A percentile compares a stretch with the other conserved stretches of the same genome.
Evolutionary conservation across 2,888 invertebrate genomes (phyloP).

Genomic region (Mesochorus sp.): DNA sequence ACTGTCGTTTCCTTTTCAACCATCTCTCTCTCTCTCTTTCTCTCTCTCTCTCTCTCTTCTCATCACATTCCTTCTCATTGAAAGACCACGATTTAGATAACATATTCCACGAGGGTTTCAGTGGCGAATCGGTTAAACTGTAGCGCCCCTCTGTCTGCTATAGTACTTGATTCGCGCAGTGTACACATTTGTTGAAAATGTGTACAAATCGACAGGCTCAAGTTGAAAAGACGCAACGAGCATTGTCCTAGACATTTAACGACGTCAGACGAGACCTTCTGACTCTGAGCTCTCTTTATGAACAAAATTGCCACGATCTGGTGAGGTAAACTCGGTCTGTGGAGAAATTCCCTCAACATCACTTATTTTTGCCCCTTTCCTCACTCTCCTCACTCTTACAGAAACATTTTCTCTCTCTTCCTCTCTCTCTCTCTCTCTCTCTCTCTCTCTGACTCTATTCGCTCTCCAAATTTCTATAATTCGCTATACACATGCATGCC

Average conservation of each 20-base stretch:
- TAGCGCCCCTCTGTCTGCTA: no score
- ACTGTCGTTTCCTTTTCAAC: conserved; percentile 19
- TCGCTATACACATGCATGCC: background rate
- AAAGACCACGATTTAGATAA: no score
- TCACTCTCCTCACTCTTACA: background rate
- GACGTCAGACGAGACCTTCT: background rate
- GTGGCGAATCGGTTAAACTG: no score
- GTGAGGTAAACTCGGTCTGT: background rate
- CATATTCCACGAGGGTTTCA: no score
- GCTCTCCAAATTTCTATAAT: conserved; percentile 12
- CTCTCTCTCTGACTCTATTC: no score
- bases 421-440: no score
- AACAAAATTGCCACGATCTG: conserved; percentile 28
- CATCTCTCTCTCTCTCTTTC: no score
- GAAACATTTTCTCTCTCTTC: conserved; percentile 32
- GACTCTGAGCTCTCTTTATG: background rate
- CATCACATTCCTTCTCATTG: no score
- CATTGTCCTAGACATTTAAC: background rate
- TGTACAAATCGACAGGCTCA: no score
- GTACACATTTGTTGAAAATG: no score
- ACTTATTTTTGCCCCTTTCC: conserved; percentile 6
- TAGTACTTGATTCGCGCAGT: no score
- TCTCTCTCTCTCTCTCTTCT: no score
- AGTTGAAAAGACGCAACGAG: background rate
- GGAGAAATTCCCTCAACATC: conserved; percentile 28